Percentiles rank a stretch among this genome's conserved stretches.
These are phyloP conservation scores for Acrocephalus scirpaceus DNA, from an alignment of 2,797 vertebrate species.

Conservation along the genomic window DNA sequence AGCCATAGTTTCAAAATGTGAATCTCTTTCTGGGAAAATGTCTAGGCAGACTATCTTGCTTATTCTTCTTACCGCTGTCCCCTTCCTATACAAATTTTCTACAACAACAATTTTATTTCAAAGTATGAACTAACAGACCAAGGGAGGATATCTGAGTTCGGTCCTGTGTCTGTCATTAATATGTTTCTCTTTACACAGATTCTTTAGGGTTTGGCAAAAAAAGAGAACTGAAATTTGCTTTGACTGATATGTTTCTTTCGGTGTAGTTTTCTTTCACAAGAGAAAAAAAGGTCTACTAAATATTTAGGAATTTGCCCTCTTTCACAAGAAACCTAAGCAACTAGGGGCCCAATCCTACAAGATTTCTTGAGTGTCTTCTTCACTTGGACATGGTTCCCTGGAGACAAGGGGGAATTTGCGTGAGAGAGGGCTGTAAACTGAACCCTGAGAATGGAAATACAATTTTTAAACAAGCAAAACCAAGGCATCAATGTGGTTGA, in stretches of 20 bases:
- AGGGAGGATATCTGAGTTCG: background rate
- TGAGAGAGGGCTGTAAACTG: constrained; percentile 41
- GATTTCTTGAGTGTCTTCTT: background rate
- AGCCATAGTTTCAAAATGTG: background rate
- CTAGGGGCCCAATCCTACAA: background rate
- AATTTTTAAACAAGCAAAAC: constrained; percentile 46
- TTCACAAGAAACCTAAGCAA: background rate
- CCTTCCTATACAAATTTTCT: background rate
- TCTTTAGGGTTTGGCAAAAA: background rate
- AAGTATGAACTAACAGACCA: background rate
- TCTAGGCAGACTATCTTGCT: background rate
- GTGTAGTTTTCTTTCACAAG: background rate
- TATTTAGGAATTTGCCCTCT: background rate
- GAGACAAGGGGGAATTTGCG: background rate
- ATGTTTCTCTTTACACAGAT: background rate
- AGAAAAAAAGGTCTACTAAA: background rate
- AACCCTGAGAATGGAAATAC: constrained; percentile 35
- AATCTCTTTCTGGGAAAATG: background rate
- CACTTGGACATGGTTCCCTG: background rate
- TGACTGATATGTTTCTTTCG: background rate
- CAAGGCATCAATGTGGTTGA: constrained; percentile 39
- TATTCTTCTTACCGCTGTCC: background rate
- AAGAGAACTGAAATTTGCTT: background rate
- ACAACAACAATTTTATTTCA: background rate
- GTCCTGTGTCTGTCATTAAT: background rate